Evolutionary conservation across 1,140 invertebrate species (phyloP).

Genomic region (Papilio polytes): DNA sequence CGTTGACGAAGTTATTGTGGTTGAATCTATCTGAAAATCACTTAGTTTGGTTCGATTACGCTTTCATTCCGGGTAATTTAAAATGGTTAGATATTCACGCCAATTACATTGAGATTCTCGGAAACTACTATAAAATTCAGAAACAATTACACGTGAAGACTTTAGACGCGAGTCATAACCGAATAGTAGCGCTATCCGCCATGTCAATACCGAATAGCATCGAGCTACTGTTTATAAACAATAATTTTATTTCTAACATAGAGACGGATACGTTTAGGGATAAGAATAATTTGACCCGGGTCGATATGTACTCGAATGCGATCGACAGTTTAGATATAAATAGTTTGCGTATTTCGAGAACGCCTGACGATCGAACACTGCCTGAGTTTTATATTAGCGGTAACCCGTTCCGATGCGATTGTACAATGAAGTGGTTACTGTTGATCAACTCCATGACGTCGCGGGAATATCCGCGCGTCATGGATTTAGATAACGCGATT

Average conservation of each 20-base stretch:
- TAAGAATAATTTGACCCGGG: conserved; percentile 91
- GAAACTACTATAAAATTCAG: conserved; percentile 89
- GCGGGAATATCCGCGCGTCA: conserved; percentile 90
- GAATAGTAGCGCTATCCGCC: conserved; percentile 87
- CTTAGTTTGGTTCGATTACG: conserved; percentile 92
- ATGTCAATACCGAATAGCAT: conserved; percentile 91
- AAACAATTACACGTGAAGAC: conserved; percentile 86
- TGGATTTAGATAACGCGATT: conserved; percentile 92
- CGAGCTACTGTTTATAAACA: conserved; percentile 92
- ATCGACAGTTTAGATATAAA: conserved; percentile 91
- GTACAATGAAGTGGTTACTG: conserved; percentile 94
- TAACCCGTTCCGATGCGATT: conserved; percentile 95
- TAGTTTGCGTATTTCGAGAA: conserved; percentile 88
- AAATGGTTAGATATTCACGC: conserved; percentile 93
- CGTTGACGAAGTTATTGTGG: conserved; percentile 90
- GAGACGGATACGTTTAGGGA: conserved; percentile 91
- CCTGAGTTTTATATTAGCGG: conserved; percentile 94
- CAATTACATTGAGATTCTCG: conserved; percentile 90
- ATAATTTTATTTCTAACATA: conserved; percentile 90
- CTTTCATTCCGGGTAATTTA: conserved; percentile 89
- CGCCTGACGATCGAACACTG: conserved; percentile 85
- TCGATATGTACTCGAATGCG: conserved; percentile 93
- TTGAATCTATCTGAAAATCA: conserved; percentile 94
- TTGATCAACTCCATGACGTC: conserved; percentile 89
- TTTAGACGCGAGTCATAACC: conserved; percentile 92